phyloP scores from a whole-genome alignment of 2,888 invertebrate species.

The Malthinus seriepunctatus region DNA sequence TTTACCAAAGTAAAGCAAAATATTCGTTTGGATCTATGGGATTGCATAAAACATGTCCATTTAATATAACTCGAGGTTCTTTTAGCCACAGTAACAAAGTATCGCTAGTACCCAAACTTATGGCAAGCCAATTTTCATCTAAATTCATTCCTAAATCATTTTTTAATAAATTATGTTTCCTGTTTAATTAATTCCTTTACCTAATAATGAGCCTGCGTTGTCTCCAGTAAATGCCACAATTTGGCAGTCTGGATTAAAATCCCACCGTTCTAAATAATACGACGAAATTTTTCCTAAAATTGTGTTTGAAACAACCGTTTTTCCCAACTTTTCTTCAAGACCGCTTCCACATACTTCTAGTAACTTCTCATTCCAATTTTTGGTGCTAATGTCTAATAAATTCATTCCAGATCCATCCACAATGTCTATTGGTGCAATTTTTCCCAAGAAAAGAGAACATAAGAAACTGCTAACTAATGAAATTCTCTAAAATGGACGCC shows the following conservation, averaged over 20 bases:
- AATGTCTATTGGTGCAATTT: constrained; percentile 87
- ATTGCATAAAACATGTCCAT: constrained; percentile 88
- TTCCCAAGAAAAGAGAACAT: constrained; percentile 84
- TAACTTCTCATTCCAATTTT: constrained; percentile 76
- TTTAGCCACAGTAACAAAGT: constrained; percentile 81
- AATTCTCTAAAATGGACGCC: constrained; percentile 65
- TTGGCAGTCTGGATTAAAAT: constrained; percentile 77
- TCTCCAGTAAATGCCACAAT: constrained; percentile 94
- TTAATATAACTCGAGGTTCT: constrained; percentile 67
- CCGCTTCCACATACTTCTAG: constrained; percentile 78
- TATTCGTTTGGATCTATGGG: constrained; percentile 77
- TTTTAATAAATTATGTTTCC: constrained; percentile 20
- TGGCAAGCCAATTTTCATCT: constrained; percentile 78
- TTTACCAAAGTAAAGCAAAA: constrained; percentile 87
- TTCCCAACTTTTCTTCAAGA: constrained; percentile 73
- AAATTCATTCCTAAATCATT: constrained; percentile 71
- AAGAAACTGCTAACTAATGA: constrained; percentile 93
- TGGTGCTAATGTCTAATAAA: constrained; percentile 78
- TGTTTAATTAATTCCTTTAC: constrained; percentile 47
- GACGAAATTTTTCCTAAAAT: constrained; percentile 72
- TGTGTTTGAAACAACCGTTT: constrained; percentile 71
- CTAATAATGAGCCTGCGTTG: constrained; percentile 86
- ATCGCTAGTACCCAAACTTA: constrained; percentile 93
- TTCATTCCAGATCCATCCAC: constrained; percentile 98
- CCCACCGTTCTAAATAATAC: constrained; percentile 86